A percentile compares a stretch with the other conserved stretches of the same genome.
Conservation (phyloP, 1,140 invertebrate species). For the Aphis gossypii region DNA sequence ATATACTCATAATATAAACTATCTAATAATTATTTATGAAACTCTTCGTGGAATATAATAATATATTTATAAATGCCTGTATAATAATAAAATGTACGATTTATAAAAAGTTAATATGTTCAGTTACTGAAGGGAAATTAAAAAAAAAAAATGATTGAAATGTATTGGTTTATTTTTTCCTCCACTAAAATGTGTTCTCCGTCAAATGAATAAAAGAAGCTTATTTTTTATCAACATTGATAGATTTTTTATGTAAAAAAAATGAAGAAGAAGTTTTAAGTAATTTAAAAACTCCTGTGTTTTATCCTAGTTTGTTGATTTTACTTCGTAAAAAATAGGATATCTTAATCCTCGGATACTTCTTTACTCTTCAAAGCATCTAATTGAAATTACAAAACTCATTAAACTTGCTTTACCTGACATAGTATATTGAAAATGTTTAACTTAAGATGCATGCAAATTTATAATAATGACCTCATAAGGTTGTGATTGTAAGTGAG, state of each 20-base stretch:
- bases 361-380: conserved; percentile 10
- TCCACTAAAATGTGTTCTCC: not conserved
- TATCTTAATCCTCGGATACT: not conserved
- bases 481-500: not conserved
- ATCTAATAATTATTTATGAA: not conserved
- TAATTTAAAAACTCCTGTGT: not conserved
- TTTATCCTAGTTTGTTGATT: conserved; percentile 4
- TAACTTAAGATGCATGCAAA: not conserved
- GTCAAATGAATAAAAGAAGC: not conserved
- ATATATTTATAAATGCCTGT: not conserved
- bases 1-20: not conserved
- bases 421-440: conserved; percentile 1
- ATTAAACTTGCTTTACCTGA: conserved; percentile 4
- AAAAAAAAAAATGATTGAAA: not conserved
- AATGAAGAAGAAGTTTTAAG: not conserved
- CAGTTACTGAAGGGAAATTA: not conserved
- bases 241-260: not conserved
- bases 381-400: conserved; percentile 6
- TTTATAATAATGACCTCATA: not conserved
- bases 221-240: not conserved
- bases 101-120: not conserved
- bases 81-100: not conserved
- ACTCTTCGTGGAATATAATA: not conserved
- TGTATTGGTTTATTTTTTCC: not conserved
- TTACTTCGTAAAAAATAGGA: not conserved